A percentile compares a stretch with the other conserved stretches of the same genome.
Evolutionary conservation across 2,888 invertebrate genomes (phyloP).

Genomic region (Baccha elongata): DNA sequence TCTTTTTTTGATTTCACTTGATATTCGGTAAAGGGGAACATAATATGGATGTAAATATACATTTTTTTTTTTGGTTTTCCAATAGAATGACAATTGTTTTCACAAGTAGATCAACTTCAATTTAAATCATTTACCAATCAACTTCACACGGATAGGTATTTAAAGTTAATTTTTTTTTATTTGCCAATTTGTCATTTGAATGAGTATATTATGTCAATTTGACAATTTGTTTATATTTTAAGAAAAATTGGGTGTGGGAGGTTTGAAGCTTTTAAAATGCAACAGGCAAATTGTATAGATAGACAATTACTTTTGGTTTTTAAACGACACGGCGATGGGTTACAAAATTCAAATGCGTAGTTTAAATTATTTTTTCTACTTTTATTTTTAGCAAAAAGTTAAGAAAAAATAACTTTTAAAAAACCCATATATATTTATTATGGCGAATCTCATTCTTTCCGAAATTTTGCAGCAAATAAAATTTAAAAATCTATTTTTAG

Average conservation of each 20-base stretch:
- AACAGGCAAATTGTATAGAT: not conserved
- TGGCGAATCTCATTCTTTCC: too few species aligned
- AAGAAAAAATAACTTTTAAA: too few species aligned
- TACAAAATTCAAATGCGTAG: too few species aligned
- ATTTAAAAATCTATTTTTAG: too few species aligned
- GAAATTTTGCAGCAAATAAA: too few species aligned
- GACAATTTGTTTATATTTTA: conserved; percentile 14
- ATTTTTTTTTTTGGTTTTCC: conserved; percentile 17
- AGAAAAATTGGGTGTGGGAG: conserved; percentile 3
- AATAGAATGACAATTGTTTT: conserved; percentile 51
- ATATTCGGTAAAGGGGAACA: conserved; percentile 16
- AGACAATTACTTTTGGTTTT: too few species aligned
- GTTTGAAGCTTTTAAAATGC: conserved; percentile 1
- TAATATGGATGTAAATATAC: conserved; percentile 4
- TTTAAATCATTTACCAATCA: conserved; percentile 44
- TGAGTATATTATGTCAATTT: not conserved
- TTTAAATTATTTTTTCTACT: not conserved
- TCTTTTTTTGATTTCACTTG: conserved; percentile 5
- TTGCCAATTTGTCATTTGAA: not conserved
- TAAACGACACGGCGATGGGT: too few species aligned
- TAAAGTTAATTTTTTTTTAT: not conserved
- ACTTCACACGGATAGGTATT: conserved; percentile 33
- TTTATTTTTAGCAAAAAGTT: too few species aligned
- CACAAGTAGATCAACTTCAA: conserved; percentile 51
- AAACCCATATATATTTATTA: too few species aligned